A percentile compares a stretch with the other conserved stretches of the same genome.
Conservation (phyloP, 2,797 vertebrate genomes). For the Hippoglossus hippoglossus region DNA sequence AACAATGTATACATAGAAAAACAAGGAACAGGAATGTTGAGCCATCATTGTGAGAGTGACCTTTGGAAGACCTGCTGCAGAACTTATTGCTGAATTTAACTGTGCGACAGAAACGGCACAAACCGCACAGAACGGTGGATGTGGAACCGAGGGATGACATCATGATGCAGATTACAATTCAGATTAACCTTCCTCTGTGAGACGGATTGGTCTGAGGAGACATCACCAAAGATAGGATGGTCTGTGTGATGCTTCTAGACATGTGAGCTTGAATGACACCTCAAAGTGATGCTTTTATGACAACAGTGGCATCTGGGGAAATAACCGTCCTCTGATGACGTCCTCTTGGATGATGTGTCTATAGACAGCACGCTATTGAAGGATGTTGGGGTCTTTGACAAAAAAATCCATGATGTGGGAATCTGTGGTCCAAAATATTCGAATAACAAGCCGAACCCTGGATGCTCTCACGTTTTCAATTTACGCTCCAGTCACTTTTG, state of each 20-base stretch:
- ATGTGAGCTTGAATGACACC: slow-evolving; percentile 44
- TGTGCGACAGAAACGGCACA: slow-evolving; percentile 28
- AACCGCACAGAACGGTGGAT: background rate
- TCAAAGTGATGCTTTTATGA: slow-evolving; percentile 48
- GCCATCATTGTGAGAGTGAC: too few relatives aligned
- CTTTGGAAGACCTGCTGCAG: too few relatives aligned
- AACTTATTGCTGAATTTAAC: slow-evolving; percentile 34
- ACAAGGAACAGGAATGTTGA: too few relatives aligned
- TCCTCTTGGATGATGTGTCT: background rate
- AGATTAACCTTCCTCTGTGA: slow-evolving; percentile 50
- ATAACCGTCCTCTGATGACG: too few relatives aligned
- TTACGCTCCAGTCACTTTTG: too few relatives aligned
- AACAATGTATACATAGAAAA: too few relatives aligned
- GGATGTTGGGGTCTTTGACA: background rate
- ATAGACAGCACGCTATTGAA: background rate
- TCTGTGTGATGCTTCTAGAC: slow-evolving; percentile 46
- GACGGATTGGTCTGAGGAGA: slow-evolving; percentile 28
- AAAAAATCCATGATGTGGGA: too few relatives aligned
- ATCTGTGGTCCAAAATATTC: background rate
- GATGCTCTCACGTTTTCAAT: too few relatives aligned
- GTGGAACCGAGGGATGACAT: slow-evolving; percentile 28
- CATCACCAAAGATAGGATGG: slow-evolving; percentile 38
- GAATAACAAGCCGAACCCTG: background rate
- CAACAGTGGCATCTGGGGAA: slow-evolving; percentile 31
- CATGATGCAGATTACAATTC: slow-evolving; percentile 52